Evolutionary conservation across 2,113 vertebrate genomes (phyloP), one percentile per base, ranked within the genome.

Genomic region (Apeltes quadracus): DNA sequence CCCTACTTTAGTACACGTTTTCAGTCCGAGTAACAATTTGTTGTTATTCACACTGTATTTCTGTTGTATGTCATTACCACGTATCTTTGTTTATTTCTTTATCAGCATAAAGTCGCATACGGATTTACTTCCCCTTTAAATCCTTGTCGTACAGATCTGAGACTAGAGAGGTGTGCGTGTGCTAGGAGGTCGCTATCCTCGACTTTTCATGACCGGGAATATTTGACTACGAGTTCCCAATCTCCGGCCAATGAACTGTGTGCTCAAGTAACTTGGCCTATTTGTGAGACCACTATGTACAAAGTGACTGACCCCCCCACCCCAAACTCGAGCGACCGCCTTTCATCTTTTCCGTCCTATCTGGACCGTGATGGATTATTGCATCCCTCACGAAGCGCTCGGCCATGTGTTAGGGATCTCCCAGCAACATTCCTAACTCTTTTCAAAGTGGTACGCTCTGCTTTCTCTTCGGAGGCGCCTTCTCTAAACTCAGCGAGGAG

Each of bases 281-380:
- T 18, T 34, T 32, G n/a, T 39, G 7, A 13, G 18, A 20, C 4
- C 2, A 11, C 58, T 16, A 25, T 4, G 38, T 27, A 44, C 59
- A 34, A 10, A 7, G 76, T 72, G 22, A 61, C 57, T 20, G 13
- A 43, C 23, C 34, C 27, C 5, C 3, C 9, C 13, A 32, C n/a
- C 38, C 16, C 16, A 61, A 36, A 48, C n/a, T 6, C 20, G 23
- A 39, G 9, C 2, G 10, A 23, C 11, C 39, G 8, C 57, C 23
- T 50, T 65, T 69, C 3, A 27, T 57, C 22, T 44, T 3, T n/a
- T 38, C 18, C 44, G 3, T 57, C 38, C 7, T 51, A 62, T 61
- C 64, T 79, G 58, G 9, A n/a, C 67, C 50, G 43, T 51, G 74
- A 53, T 43, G 51, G 55, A 20, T 14, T 20, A 71, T 76, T 56